Evolutionary conservation across 2,797 vertebrate species (phyloP).

Genomic region (Rachycentron canadum): DNA sequence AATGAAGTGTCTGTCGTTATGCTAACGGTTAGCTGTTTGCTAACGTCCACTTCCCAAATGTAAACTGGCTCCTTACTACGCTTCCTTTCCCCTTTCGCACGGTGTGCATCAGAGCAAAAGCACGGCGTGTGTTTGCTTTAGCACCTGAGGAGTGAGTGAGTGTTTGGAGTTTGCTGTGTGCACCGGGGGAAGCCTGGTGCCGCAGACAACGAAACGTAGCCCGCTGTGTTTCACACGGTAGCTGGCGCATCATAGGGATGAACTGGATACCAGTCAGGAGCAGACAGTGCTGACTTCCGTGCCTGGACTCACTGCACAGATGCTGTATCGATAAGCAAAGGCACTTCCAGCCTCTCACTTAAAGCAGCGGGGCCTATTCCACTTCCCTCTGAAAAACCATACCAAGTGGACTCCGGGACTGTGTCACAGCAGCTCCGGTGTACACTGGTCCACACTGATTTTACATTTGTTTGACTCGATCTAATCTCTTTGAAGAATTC

Average conservation of each 20-base stretch:
- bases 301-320: neutral
- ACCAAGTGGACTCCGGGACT: neutral
- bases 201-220: neutral
- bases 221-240: neutral
- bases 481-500: constrained; percentile 67
- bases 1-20: neutral
- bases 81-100: neutral
- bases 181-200: neutral
- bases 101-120: neutral
- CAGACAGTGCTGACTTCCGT: neutral
- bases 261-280: neutral
- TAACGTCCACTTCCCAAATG: neutral
- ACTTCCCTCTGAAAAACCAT: neutral
- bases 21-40: constrained; percentile 16
- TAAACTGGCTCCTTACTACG: neutral
- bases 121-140: neutral
- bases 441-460: neutral
- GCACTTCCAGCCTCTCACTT: neutral
- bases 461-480: constrained; percentile 7
- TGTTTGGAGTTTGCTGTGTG: neutral
- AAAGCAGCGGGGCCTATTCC: neutral
- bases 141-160: neutral
- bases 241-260: neutral
- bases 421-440: neutral
- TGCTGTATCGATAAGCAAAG: neutral